Evolutionary conservation across 2,113 vertebrate species (phyloP), one percentile per base, ranked within the genome.

Genomic region (Trogon melanurus): DNA sequence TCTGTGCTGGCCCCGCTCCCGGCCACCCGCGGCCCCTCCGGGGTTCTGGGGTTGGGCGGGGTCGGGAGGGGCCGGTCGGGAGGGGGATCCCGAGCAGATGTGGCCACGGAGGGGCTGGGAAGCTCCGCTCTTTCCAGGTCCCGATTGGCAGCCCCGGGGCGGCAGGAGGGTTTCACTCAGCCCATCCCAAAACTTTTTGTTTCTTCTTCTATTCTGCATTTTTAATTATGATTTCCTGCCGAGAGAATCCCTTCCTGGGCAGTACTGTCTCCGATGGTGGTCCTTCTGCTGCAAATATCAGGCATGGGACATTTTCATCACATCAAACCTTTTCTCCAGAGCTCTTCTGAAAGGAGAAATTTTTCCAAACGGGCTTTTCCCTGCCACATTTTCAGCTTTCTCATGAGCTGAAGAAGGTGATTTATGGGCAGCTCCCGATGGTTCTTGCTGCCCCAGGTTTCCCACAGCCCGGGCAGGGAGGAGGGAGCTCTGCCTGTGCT

Each of bases 371-470:
- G 62, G 27, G 72, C 57, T 25, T 44, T 72, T 65, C 56, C 60
- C 36, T 15, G 18, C 6, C 60, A 50, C 58, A 4, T 41, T 64
- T 38, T 23, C 74, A 74, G 67, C 76, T 71, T 34, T 9, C 75
- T 47, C 36, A 7, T 1, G 25, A 70, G 51, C 57, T 36, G 45
- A 11, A 34, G 71, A 18, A 50, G 56, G 8, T 16, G 29, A 29
- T 58, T 56, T n/a, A 8, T 11, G 25, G 32, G 47, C 26, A 21
- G 78, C 13, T 8, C 10, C 12, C 1, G 1, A 18, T 0, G 1
- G 23, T 27, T 19, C 48, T 30, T 10, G 6, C 53, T 61, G 56
- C 60, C 41, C 47, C 38, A 9, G 34, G 34, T 21, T 16, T 26
- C 82, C 53, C 9, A 23, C 32, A 38, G 81, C 2, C 18, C 56